A percentile compares a stretch with the other conserved stretches of the same genome.
These are phyloP conservation scores for Lagenorhynchus albirostris DNA, from an alignment of 2,113 vertebrate species.

Conservation along the genomic window DNA sequence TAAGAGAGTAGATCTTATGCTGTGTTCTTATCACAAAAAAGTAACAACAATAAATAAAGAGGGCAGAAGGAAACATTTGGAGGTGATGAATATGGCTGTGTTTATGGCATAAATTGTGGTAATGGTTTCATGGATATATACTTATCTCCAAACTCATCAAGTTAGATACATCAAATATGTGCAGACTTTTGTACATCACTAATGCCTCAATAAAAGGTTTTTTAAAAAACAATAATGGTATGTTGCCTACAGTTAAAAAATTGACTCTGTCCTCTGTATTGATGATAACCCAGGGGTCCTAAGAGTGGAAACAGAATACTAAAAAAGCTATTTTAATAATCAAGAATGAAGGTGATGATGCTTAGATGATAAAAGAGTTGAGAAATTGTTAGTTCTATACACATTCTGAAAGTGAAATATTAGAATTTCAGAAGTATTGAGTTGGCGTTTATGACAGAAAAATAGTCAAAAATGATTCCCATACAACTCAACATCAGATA, in stretches of 20 bases:
- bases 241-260: background rate
- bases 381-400: background rate
- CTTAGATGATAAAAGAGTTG: background rate
- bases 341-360: background rate
- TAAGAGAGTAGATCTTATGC: background rate
- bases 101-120: background rate
- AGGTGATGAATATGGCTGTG: background rate
- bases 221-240: rapidly evolving
- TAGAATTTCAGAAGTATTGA: background rate
- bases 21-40: background rate
- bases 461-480: background rate
- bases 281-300: background rate
- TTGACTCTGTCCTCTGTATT: background rate
- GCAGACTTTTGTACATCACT: background rate
- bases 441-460: background rate
- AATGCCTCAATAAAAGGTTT: background rate
- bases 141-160: background rate
- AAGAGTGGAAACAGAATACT: background rate
- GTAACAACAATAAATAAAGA: background rate
- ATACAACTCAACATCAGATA: background rate
- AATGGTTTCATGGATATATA: background rate
- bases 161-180: background rate
- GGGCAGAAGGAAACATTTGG: background rate
- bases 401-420: background rate
- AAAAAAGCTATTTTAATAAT: background rate